phyloP scores from a whole-genome alignment of 2,113 vertebrate genomes.

The Turnix velox region DNA sequence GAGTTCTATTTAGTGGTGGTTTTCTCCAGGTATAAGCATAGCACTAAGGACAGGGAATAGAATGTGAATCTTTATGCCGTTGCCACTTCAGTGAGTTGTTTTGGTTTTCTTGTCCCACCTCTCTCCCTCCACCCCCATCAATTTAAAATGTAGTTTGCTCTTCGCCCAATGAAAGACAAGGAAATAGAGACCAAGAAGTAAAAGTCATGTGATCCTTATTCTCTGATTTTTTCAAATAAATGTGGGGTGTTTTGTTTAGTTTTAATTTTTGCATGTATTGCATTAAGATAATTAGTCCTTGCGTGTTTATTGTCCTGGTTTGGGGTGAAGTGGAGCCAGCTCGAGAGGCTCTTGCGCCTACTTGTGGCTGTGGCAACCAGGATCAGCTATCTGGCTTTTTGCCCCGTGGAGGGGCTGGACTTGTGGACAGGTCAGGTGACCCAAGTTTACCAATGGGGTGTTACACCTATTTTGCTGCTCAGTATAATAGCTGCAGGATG shows the following conservation, averaged over 20 bases:
- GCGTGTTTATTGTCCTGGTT: not conserved
- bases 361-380: too few species aligned
- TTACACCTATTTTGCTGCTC: too few species aligned
- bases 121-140: accelerated
- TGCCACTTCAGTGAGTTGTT: not conserved
- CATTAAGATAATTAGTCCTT: not conserved
- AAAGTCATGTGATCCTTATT: not conserved
- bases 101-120: too few species aligned
- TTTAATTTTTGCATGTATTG: not conserved
- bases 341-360: too few species aligned
- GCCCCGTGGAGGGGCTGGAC: too few species aligned
- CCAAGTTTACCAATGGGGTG: too few species aligned
- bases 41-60: not conserved
- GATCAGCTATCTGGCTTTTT: too few species aligned
- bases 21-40: not conserved
- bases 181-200: not conserved
- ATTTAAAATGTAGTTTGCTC: not conserved
- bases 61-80: not conserved
- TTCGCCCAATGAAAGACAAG: not conserved
- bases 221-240: not conserved
- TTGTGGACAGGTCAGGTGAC: too few species aligned
- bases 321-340: too few species aligned
- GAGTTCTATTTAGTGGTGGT: not conserved
- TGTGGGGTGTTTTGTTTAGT: not conserved
- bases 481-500: too few species aligned